Evolutionary conservation across 2,888 invertebrate genomes (phyloP).

Genomic region (Diogma glabrata): DNA sequence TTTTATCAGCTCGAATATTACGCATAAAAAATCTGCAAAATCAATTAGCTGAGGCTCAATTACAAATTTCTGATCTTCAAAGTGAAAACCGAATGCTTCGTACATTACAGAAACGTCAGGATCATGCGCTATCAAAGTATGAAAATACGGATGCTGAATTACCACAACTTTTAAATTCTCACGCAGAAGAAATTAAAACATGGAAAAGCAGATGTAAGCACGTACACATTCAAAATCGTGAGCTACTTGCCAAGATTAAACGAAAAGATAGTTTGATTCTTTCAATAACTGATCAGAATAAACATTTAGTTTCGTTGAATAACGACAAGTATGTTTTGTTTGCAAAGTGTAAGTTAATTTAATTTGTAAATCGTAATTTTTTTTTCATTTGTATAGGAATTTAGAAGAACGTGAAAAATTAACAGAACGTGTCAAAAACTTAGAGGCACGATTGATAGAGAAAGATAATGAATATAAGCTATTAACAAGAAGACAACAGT

Average conservation of each 20-base stretch:
- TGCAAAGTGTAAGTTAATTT: not conserved
- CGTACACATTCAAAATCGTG: constrained; percentile 49
- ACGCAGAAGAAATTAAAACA: constrained; percentile 64
- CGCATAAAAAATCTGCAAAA: constrained; percentile 66
- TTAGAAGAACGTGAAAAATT: constrained; percentile 64
- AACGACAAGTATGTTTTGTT: constrained; percentile 47
- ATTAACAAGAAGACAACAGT: constrained; percentile 54
- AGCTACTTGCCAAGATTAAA: constrained; percentile 51
- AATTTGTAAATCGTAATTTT: constrained; percentile 9
- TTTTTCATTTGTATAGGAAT: constrained; percentile 37
- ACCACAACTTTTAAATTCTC: constrained; percentile 61
- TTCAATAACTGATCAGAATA: constrained; percentile 54
- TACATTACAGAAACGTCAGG: constrained; percentile 68
- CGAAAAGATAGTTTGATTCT: constrained; percentile 56
- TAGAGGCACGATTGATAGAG: constrained; percentile 42
- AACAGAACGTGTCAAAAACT: constrained; percentile 46
- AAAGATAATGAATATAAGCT: constrained; percentile 52
- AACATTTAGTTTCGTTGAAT: constrained; percentile 55
- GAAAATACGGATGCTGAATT: constrained; percentile 69
- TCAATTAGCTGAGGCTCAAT: constrained; percentile 67
- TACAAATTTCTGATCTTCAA: constrained; percentile 56
- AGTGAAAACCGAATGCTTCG: constrained; percentile 66
- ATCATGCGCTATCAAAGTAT: constrained; percentile 62
- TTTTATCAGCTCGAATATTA: constrained; percentile 64
- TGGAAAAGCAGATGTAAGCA: constrained; percentile 58